These are phyloP conservation scores for Pantelozetes paolii DNA, from an alignment of 2,888 invertebrate species.

Conservation along the genomic window DNA sequence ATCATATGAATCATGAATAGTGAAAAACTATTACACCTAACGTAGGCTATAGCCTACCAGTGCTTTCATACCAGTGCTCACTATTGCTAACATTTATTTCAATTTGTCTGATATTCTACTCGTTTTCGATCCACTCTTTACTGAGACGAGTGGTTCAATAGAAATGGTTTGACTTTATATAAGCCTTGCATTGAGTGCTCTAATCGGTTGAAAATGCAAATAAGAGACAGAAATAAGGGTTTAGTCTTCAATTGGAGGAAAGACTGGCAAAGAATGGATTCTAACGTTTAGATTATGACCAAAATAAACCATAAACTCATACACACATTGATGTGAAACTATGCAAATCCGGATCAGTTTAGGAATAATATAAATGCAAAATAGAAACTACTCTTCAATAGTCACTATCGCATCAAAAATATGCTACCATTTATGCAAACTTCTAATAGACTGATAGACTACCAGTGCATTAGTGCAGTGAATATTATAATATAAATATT, in stretches of 20 bases:
- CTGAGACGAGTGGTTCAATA: neutral
- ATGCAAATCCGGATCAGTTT: slow-evolving; percentile 1
- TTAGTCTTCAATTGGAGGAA: neutral
- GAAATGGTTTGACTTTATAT: neutral
- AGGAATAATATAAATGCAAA: slow-evolving; percentile 14
- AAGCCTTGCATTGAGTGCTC: neutral
- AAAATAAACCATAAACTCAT: slow-evolving; percentile 19
- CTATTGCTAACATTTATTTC: neutral
- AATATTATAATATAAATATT: neutral
- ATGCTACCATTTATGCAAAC: neutral
- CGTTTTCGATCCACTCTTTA: neutral
- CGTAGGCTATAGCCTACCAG: neutral
- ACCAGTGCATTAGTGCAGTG: neutral
- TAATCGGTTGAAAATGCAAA: slow-evolving; percentile 22
- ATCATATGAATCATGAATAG: slow-evolving; percentile 7
- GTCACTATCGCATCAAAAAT: neutral
- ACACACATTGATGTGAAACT: neutral
- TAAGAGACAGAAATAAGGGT: neutral
- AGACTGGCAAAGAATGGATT: neutral
- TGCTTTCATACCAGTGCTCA: neutral
- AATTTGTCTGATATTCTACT: slow-evolving; percentile 16
- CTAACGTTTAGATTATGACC: neutral
- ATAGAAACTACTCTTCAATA: neutral
- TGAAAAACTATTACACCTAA: neutral
- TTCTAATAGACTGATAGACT: slow-evolving; percentile 19